Base-by-base conservation (phyloP, 2,113 vertebrate species). In the Picathartes gymnocephalus region DNA sequence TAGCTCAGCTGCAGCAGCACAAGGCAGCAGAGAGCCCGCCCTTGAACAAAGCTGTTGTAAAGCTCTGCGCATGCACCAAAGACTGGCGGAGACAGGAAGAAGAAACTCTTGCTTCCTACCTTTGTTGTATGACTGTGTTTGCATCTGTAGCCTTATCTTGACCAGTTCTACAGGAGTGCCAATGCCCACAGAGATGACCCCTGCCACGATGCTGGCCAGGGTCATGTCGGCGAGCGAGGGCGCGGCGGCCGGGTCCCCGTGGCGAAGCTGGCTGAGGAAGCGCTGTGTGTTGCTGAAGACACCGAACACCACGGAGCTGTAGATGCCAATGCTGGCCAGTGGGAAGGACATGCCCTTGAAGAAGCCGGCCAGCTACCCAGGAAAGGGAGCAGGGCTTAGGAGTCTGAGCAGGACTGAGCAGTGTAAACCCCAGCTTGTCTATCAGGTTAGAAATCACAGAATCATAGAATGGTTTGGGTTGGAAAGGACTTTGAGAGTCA, bases 341-440 rank as follows among this genome's bases (percentile, higher is more conserved):
- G 99, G 99, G 96, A 99, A 99, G n/a, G 99, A 99, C 98, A 99
- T 98, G 86, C 99, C 99, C 96, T 99, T 99, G 97, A 99, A 99
- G 98, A 99, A 99, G 13, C 99, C 99, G 0, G 93, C 54, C 66
- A 98, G 97, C 99, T 99, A 47, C 53, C 33, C 91, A 19, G 33
- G 83, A 84, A 81, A 76, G 20, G 95, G 82, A 95, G 61, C 90
- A 80, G 31, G 74, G 17, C 13, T 54, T 62, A 71, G 77, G 62
- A 44, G 21, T 48, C 50, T 3, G 4, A 72, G 66, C 2, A 3
- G 58, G 24, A 31, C 58, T 24, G 42, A 74, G 81, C 15, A 23
- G 50, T 1, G 2, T 17, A 28, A 68, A 68, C 9, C 33, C 15
- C 50, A 14, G 0, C 19, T 22, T 40, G 54, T 71, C 45, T 9